These are phyloP conservation scores for Amblyopsis rosae DNA, from an alignment of 2,113 vertebrate species.

Conservation along the genomic window DNA sequence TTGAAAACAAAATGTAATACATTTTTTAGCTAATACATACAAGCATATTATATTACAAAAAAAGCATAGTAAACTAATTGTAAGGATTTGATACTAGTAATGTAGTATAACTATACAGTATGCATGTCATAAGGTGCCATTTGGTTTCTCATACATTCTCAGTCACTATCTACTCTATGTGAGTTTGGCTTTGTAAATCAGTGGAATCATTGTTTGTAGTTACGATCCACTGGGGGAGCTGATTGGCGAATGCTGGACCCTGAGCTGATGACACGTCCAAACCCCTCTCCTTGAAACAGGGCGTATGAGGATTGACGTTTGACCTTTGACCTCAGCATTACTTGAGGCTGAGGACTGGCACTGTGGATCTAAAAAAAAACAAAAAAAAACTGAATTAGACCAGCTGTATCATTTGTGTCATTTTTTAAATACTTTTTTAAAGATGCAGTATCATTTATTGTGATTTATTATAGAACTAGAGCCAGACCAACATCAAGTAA, in stretches of 20 bases:
- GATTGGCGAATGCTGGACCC: constrained; percentile 30
- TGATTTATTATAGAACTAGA: too few relatives aligned
- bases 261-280: constrained; percentile 77
- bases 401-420: not conserved
- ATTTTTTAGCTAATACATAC: not conserved
- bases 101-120: not conserved
- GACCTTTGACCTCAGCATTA: constrained; percentile 65
- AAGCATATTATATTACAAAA: not conserved
- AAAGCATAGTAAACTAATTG: not conserved
- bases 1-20: too few relatives aligned
- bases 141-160: not conserved
- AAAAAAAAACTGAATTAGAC: constrained; percentile 6
- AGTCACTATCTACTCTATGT: not conserved
- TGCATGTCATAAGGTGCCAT: not conserved
- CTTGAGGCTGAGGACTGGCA: not conserved
- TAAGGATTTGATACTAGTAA: not conserved
- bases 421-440: not conserved
- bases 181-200: constrained; percentile 3
- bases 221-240: constrained; percentile 15
- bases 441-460: not conserved
- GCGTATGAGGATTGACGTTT: constrained; percentile 81
- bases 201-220: not conserved
- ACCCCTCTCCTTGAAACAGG: constrained; percentile 82
- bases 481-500: too few relatives aligned
- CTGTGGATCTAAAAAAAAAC: constrained; percentile 66